A percentile compares a stretch with the other conserved stretches of the same genome.
Conservation (phyloP, 1,140 invertebrate species). For the Atta colombica region DNA sequence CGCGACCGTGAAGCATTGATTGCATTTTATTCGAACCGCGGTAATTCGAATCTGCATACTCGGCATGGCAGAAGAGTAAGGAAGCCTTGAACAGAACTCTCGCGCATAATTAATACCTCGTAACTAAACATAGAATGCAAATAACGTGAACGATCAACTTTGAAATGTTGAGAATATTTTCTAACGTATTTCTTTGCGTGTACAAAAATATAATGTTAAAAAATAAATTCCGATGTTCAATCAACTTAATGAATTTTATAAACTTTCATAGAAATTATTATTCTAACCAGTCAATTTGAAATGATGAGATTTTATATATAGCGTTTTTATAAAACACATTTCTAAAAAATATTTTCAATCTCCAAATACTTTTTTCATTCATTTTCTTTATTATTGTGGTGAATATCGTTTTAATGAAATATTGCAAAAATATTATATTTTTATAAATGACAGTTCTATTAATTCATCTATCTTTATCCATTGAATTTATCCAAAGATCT, state of each 20-base stretch:
- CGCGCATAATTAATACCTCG: slow-evolving; percentile 57
- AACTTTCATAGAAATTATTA: background rate
- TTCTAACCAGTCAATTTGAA: background rate
- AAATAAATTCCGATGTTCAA: slow-evolving; percentile 5
- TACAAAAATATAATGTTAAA: background rate
- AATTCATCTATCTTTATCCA: background rate
- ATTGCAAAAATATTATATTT: background rate
- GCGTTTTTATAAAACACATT: background rate
- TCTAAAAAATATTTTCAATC: background rate
- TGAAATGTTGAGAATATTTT: slow-evolving; percentile 11
- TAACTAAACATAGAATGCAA: slow-evolving; percentile 57
- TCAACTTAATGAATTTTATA: background rate
- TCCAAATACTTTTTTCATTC: background rate
- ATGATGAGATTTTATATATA: background rate
- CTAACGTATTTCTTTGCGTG: slow-evolving; percentile 2
- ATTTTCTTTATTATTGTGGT: background rate
- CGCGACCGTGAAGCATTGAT: slow-evolving; percentile 59
- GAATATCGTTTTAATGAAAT: background rate
- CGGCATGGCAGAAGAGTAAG: background rate
- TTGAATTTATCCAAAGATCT: background rate
- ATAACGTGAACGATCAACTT: slow-evolving; percentile 39
- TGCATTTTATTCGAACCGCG: slow-evolving; percentile 59
- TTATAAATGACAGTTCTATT: background rate
- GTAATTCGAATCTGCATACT: slow-evolving; percentile 59
- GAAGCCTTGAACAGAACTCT: slow-evolving; percentile 52